Percentiles rank a stretch among this genome's conserved stretches.
Evolutionary conservation across 2,113 vertebrate genomes (phyloP).

Genomic region (Gobiocypris rarus): DNA sequence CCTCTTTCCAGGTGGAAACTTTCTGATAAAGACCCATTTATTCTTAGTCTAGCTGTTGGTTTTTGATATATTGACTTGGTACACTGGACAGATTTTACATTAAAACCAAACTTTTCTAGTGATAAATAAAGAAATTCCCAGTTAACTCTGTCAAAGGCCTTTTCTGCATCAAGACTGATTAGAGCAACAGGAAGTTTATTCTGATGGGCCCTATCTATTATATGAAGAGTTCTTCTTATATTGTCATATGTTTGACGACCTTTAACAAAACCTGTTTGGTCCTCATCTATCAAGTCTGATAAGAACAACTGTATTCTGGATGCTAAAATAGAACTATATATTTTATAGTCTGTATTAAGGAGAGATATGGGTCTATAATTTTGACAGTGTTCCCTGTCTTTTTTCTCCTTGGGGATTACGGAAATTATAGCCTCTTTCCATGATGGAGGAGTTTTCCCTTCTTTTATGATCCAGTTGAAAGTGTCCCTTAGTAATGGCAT

Average conservation of each 20-base stretch:
- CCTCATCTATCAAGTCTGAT: no score
- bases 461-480: constrained; percentile 1
- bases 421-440: constrained; percentile 7
- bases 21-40: not conserved
- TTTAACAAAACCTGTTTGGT: constrained; percentile 11
- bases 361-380: not conserved
- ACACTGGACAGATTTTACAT: not conserved
- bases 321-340: not conserved
- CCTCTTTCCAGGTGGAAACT: not conserved
- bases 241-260: not conserved
- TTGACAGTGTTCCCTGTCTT: not conserved
- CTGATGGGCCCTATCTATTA: not conserved
- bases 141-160: not conserved
- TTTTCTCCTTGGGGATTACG: not conserved
- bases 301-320: not conserved
- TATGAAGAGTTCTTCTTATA: not conserved
- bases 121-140: not conserved
- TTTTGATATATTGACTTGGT: not conserved
- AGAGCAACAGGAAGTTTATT: not conserved
- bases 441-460: not conserved
- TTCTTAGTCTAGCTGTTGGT: not conserved
- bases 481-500: not conserved
- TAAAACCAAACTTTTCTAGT: not conserved
- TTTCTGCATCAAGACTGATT: not conserved
- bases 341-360: not conserved